Evolutionary conservation across 2,797 vertebrate species (phyloP), one percentile per base, ranked within the genome.

Genomic region (Zalophus californianus): DNA sequence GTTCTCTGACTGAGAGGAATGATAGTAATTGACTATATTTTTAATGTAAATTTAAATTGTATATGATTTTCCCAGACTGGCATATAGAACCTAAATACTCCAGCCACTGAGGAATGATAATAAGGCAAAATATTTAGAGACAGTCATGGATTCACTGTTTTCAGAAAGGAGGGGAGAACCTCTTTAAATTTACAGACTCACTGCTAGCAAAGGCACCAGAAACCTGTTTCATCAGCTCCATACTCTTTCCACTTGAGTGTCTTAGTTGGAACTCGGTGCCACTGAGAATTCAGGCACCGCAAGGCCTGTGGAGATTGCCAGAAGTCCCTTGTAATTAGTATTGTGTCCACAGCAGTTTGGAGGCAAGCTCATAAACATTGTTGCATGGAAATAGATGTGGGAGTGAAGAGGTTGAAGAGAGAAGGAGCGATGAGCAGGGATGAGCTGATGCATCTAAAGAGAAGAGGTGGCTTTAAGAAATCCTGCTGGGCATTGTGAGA

Each of bases 41-140:
- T 92, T 68, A 91, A 62, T 75, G 35, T 56, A 83, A 94, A 75
- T 86, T 75, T 90, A 72, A 86, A 86, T 79, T 84, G 78, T 89
- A 27, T 35, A 21, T 62, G 79, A 50, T 75, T 94, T 97, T 92
- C 58, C 32, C 54, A 68, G 27, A 78, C 18, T 25, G 50, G 75
- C 29, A 64, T 54, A 66, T 12, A 27, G 18, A 73, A 88, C 13
- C 35, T 90, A 56, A 73, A 32, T 72, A 86, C 23, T 89, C 35
- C 11, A 83, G 83, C 27, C 32, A 52, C 68, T 91, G 89, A 68
- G 58, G 9, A 79, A 38, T 86, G 27, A 41, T 38, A 54, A 52
- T 91, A 90, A 78, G 44, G n/a, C 44, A 83, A 92, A 50, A 73
- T 86, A 87, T 93, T 60, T 29, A 32, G 32, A 77, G 14, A 91